Base-by-base conservation (phyloP, 2,113 vertebrate species). In the Martes martes region DNA sequence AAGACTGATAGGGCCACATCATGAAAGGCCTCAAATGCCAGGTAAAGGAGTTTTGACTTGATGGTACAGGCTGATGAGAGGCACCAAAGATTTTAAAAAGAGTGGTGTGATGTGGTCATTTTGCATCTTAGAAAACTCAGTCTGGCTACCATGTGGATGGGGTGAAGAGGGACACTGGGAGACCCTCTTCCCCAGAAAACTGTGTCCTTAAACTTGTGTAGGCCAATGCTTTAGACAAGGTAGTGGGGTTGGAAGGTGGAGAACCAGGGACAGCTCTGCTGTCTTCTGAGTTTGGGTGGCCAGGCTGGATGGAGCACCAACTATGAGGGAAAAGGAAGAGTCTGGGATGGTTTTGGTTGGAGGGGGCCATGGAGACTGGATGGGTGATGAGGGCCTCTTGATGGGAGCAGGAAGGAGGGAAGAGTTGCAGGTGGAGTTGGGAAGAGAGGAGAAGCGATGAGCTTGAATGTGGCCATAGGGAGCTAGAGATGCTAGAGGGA, bases 361-460 rank as follows among this genome's bases (percentile, higher is more conserved):
- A 10, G 42, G 14, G 52, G 13, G 57, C 36, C 7, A 0, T 6
- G 19, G 50, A 50, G 7, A 16, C 21, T 42, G 24, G 36, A 11
- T 45, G n/a, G 11, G 28, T 6, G 1, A 6, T 11, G 52, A 52
- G 42, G 55, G 24, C 31, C 5, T 73, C 47, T 79, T 0, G 0
- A 5, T n/a, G 36, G 74, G 50, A 57, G 14, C 23, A 2, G 42
- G 16, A 31, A n/a, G 7, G 4, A 6, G 13, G 11, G 55, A 31
- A 10, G 31, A 63, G 59, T 8, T 59, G 42, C 36, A 24, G 19
- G 28, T 33, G 9, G 45, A 3, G 1, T 6, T 3, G 45, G 10
- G 1, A 2, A 11, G 6, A 2, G 67, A 47, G 28, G 28, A 36
- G 47, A 76, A 63, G 15, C 4, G 0, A 11, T 6, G 3, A 55